Evolutionary conservation across 1,140 invertebrate species (phyloP).

Genomic region (Leptoteleia sp.): DNA sequence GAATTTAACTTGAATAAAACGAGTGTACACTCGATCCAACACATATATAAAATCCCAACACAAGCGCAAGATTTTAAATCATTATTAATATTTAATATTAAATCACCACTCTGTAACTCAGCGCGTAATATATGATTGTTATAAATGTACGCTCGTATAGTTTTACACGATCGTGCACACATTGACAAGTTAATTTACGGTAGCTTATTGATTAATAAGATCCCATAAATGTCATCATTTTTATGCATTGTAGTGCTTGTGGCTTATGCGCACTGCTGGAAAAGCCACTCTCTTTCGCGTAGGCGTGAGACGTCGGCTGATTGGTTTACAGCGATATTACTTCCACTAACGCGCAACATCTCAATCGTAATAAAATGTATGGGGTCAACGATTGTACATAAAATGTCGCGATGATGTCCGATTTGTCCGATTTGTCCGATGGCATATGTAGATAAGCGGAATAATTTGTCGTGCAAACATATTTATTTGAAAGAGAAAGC

Average conservation of each 20-base stretch:
- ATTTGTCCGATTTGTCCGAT: constrained; percentile 23
- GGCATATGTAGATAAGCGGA: not conserved
- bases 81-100: too few species aligned
- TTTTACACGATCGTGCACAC: too few species aligned
- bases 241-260: constrained; percentile 20
- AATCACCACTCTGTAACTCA: too few species aligned
- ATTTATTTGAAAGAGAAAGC: too few species aligned
- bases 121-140: too few species aligned
- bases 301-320: constrained; percentile 61
- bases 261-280: not conserved
- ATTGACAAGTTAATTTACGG: constrained; percentile 44
- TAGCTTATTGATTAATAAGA: constrained; percentile 35
- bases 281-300: constrained; percentile 38
- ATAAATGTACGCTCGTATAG: too few species aligned
- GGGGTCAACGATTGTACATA: constrained; percentile 53
- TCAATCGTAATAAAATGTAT: constrained; percentile 73
- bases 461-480: not conserved
- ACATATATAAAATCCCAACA: too few species aligned
- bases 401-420: constrained; percentile 22
- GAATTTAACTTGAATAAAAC: too few species aligned
- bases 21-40: too few species aligned
- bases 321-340: constrained; percentile 78
- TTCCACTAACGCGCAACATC: constrained; percentile 72
- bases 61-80: too few species aligned
- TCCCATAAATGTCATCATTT: constrained; percentile 23